phyloP scores from a whole-genome alignment of 1,140 invertebrate species.

The Oedothorax gibbosus region DNA sequence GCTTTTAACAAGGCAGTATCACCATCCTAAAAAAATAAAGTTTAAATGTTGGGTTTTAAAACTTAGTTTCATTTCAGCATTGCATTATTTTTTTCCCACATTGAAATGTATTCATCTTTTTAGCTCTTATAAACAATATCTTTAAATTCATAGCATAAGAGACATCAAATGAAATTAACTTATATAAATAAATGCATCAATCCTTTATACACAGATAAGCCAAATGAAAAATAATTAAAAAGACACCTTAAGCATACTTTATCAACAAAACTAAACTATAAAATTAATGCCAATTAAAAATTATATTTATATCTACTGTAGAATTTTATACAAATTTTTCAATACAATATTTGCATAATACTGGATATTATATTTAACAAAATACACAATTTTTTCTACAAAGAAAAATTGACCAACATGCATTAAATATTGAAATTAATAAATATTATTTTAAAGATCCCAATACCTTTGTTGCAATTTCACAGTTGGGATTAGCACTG shows the following conservation, averaged over 20 bases:
- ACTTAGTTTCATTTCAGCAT: not conserved
- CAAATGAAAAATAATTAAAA: no score
- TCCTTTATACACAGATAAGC: no score
- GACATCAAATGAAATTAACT: slow-evolving; percentile 6
- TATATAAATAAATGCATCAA: not conserved
- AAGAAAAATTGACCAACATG: not conserved
- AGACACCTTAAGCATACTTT: no score
- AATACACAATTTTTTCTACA: not conserved
- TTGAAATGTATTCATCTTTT: not conserved
- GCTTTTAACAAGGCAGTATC: slow-evolving; percentile 93
- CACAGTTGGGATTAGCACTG: slow-evolving; percentile 91
- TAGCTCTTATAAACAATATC: slow-evolving; percentile 1
- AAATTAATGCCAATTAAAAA: no score
- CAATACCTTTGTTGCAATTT: slow-evolving; percentile 86
- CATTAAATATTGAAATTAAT: not conserved
- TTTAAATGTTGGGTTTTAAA: no score
- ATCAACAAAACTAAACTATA: no score
- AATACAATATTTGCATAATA: not conserved
- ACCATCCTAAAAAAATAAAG: slow-evolving; percentile 77
- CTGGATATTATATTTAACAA: not conserved
- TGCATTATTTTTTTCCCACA: not conserved
- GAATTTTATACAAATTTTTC: no score
- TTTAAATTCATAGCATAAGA: not conserved
- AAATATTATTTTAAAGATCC: slow-evolving; percentile 1
- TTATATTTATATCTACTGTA: no score